Evolutionary conservation across 2,113 vertebrate genomes (phyloP).

Genomic region (Columba livia): DNA sequence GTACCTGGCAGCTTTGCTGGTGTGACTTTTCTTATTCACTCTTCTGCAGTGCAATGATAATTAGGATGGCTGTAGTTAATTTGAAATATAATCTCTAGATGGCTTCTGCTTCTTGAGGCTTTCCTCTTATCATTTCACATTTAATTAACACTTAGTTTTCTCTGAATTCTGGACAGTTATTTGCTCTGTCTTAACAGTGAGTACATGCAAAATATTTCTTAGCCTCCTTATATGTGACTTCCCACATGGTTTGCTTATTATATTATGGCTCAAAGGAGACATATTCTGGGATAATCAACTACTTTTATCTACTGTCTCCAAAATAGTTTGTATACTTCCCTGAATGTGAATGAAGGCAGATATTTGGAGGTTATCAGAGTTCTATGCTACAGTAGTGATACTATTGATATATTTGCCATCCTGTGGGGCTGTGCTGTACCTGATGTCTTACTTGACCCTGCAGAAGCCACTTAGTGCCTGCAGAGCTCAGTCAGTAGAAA

Average conservation of each 20-base stretch:
- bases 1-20: not conserved
- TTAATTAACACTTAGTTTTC: fast-evolving
- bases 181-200: not conserved
- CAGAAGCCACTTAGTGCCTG: not conserved
- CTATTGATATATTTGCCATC: not conserved
- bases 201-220: fast-evolving
- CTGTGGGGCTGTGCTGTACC: not conserved
- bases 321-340: not conserved
- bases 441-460: not conserved
- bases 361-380: not conserved
- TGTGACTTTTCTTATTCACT: not conserved
- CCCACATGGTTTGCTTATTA: not conserved
- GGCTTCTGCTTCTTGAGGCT: not conserved
- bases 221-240: not conserved
- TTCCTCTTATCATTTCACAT: not conserved
- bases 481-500: not conserved
- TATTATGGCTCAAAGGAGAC: not conserved
- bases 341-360: fast-evolving
- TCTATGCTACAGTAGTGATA: not conserved
- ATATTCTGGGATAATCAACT: not conserved
- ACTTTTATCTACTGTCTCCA: not conserved
- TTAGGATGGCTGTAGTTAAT: not conserved
- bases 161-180: not conserved
- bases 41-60: not conserved
- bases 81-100: not conserved